Conservation (phyloP, 2,797 vertebrate species). For the Perodicticus potto region DNA sequence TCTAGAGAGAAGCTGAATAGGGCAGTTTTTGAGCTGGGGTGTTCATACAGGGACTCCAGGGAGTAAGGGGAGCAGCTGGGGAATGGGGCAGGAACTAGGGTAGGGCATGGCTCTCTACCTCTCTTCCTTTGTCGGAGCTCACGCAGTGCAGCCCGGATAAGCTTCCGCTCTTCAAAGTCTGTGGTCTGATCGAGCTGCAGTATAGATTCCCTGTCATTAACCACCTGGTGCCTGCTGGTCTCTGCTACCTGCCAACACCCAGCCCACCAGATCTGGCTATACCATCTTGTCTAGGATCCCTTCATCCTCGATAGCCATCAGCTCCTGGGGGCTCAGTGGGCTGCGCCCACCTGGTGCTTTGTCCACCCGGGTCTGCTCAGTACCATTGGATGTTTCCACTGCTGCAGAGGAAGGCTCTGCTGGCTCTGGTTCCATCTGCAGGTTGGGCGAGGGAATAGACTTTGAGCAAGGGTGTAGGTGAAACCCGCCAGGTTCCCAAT, state of each 20-base stretch:
- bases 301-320: slow-evolving; percentile 95
- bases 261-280: slow-evolving; percentile 47
- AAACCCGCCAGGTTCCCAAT: not conserved
- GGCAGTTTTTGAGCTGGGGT: not conserved
- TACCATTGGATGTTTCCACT: slow-evolving; percentile 88
- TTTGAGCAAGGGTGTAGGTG: not conserved
- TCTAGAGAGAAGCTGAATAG: not conserved
- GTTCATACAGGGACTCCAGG: not conserved
- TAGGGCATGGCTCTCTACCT: slow-evolving; percentile 88
- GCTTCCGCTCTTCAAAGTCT: slow-evolving; percentile 96
- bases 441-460: not conserved
- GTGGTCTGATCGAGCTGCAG: slow-evolving; percentile 94
- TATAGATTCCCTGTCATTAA: slow-evolving; percentile 18
- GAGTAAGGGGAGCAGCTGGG: no score
- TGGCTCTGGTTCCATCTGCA: slow-evolving; percentile 92
- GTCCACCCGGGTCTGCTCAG: slow-evolving; percentile 84
- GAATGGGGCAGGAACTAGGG: not conserved
- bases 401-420: slow-evolving; percentile 86
- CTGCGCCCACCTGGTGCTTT: slow-evolving; percentile 84
- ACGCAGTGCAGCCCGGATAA: slow-evolving; percentile 97
- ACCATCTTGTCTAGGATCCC: slow-evolving; percentile 98
- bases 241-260: not conserved
- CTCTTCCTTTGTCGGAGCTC: slow-evolving; percentile 97
- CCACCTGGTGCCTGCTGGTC: not conserved
- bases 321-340: slow-evolving; percentile 91